Evolutionary conservation across 2,888 invertebrate genomes (phyloP), one percentile per base, ranked within the genome.

Genomic region (Phasia obesa): DNA sequence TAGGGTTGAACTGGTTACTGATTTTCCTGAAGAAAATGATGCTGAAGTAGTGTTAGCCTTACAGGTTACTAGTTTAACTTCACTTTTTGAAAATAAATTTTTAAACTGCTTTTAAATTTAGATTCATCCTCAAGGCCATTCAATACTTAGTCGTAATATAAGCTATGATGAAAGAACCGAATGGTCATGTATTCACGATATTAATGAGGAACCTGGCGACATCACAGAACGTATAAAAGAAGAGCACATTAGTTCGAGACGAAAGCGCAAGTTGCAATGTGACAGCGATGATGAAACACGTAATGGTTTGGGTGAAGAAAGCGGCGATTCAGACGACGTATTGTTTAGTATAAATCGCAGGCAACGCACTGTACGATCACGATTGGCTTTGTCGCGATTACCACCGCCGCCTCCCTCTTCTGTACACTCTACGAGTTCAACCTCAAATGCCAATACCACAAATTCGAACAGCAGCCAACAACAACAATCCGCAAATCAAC

Each of bases 161-260:
- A 97, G 96, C 88, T 94, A 94, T 83, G 95, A 96, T 87, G 97
- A 98, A 89, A 94, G 94, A 88, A 95, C 96, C 47, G 98, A 98
- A 95, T 98, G 97, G 97, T 97, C 97, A 7, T 97, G 97, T 89
- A 94, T 98, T 70, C 98, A 98, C 92, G 97, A 98, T 90, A 97
- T 98, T 85, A 97, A 97, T 92, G 94, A 95, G 53, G 90, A 90
- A 67, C 85, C 91, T 90, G 73, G 92, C 5, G 87, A 89, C 11
- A 88, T 91, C 15, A 92, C 92, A 19, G 91, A 91, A 13, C 85
- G 84, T 0, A 85, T 85, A 0, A 91, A 84, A 17, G 85, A 86
- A 57, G 78, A 78, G 15, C 77, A 78, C 60, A 73, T 81, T 42
- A 86, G 64, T 73, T 75, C 86, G 55, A 86, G 84, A 64, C 79